These are phyloP conservation scores for Drosophila mercatorum DNA, from an alignment of 2,888 invertebrate species.

Conservation along the genomic window DNA sequence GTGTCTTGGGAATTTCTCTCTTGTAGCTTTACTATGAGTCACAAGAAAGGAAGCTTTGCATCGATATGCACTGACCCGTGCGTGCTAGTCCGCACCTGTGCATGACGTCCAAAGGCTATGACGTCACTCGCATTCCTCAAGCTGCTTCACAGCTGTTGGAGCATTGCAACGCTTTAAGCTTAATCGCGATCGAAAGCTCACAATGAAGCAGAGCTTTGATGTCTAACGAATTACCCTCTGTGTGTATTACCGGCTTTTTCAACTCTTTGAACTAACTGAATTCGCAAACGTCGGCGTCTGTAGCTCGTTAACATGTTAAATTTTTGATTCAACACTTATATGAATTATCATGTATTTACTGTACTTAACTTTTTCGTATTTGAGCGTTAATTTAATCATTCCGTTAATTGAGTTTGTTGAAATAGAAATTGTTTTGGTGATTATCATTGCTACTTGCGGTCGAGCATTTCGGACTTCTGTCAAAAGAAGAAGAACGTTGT, in stretches of 20 bases:
- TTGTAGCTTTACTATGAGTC: slow-evolving; percentile 34
- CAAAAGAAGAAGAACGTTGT: not conserved
- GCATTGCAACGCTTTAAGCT: slow-evolving; percentile 15
- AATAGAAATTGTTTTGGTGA: not conserved
- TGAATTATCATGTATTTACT: slow-evolving; percentile 1
- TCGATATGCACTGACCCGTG: slow-evolving; percentile 16
- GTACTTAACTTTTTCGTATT: slow-evolving; percentile 28
- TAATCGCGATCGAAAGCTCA: slow-evolving; percentile 10
- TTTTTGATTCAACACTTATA: slow-evolving; percentile 15
- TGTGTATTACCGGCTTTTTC: slow-evolving; percentile 16
- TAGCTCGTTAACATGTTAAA: slow-evolving; percentile 56
- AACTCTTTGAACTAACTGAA: slow-evolving; percentile 43
- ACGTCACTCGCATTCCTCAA: slow-evolving; percentile 41
- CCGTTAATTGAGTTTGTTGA: slow-evolving; percentile 24
- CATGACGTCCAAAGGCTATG: slow-evolving; percentile 10
- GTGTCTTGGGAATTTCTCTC: slow-evolving; percentile 42
- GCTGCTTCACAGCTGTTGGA: slow-evolving; percentile 6
- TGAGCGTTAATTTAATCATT: slow-evolving; percentile 52
- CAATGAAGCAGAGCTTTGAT: not conserved
- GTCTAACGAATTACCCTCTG: not conserved
- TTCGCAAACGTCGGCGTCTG: slow-evolving; percentile 19
- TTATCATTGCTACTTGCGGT: not conserved
- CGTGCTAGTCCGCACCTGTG: slow-evolving; percentile 18
- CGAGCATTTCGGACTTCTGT: not conserved
- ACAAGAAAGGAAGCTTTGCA: not conserved